phyloP scores from a whole-genome alignment of 2,113 vertebrate species.

The Xiphorhynchus elegans region DNA sequence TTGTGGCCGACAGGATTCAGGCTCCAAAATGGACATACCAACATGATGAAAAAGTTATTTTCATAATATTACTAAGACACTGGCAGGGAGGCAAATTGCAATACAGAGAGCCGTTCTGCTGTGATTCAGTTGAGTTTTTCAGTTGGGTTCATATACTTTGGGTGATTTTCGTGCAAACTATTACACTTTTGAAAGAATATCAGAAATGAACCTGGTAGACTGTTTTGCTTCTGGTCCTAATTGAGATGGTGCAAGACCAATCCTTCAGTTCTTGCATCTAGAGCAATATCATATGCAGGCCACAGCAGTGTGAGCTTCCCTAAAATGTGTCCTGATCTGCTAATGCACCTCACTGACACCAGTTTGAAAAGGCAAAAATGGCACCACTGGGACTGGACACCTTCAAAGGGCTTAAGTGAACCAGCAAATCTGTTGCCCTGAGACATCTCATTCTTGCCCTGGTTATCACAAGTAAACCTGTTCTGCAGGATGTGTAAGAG shows the following conservation, averaged over 20 bases:
- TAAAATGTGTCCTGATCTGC: not conserved
- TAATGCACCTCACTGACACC: not conserved
- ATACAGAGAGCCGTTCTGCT: not conserved
- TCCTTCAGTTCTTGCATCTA: not conserved
- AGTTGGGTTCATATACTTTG: fast-evolving
- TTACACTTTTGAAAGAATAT: not conserved
- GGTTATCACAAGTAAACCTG: not conserved
- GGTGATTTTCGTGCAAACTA: not conserved
- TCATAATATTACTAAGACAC: not conserved
- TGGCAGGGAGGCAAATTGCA: not conserved
- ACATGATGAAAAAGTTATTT: not conserved
- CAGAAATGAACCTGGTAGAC: not conserved
- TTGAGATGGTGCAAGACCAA: not conserved
- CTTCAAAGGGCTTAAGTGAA: not conserved
- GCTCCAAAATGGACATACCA: not conserved
- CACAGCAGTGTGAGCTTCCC: not conserved
- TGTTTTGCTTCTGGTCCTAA: not conserved
- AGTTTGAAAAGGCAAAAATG: not conserved
- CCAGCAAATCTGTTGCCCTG: not conserved
- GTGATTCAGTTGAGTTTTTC: not conserved
- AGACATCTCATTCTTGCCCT: not conserved
- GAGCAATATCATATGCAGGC: not conserved
- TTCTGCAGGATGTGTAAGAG: not conserved
- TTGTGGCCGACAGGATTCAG: not conserved
- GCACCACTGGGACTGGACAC: not conserved